Evolutionary conservation across 2,888 invertebrate genomes (phyloP).

Genomic region (Octonoba sinensis): DNA sequence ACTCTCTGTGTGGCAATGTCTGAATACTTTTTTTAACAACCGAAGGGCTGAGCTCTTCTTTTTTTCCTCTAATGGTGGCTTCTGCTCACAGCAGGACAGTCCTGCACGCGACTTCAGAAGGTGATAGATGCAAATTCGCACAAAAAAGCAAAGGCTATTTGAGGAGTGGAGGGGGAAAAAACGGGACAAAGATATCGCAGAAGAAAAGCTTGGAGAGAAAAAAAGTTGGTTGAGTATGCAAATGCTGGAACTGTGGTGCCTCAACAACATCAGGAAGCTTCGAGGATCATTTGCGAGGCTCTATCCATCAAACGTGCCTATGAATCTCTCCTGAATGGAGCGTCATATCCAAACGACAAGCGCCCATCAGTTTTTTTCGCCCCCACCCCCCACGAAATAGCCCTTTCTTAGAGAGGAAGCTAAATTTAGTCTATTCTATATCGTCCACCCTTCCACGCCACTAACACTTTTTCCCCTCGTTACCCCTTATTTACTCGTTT

Average conservation of each 20-base stretch:
- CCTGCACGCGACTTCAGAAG: conserved; percentile 36
- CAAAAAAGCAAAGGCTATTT: conserved; percentile 59
- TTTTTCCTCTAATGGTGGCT: conserved; percentile 9
- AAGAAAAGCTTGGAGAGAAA: conserved; percentile 36
- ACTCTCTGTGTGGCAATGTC: conserved; percentile 1
- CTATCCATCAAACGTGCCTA: conserved; percentile 53
- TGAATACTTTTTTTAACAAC: conserved; percentile 14
- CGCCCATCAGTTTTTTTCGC: conserved; percentile 39
- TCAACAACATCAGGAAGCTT: conserved; percentile 50
- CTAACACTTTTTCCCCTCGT: conserved; percentile 16
- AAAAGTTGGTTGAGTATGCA: conserved; percentile 55
- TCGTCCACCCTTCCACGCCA: conserved; percentile 27
- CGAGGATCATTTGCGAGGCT: conserved; percentile 52
- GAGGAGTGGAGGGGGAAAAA: conserved; percentile 37
- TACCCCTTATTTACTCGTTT: conserved; percentile 45
- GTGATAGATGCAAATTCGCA: conserved; percentile 63
- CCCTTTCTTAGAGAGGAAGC: conserved; percentile 46
- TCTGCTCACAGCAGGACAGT: conserved; percentile 58
- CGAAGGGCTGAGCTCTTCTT: neutral
- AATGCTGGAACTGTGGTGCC: conserved; percentile 32
- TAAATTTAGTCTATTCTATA: conserved; percentile 54
- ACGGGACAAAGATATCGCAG: conserved; percentile 10
- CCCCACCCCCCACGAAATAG: conserved; percentile 52
- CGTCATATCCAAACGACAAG: conserved; percentile 60
- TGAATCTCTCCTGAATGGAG: conserved; percentile 61